Conservation (phyloP, 92 coral and sea anemone genomes). For the Phenganax marumi region DNA sequence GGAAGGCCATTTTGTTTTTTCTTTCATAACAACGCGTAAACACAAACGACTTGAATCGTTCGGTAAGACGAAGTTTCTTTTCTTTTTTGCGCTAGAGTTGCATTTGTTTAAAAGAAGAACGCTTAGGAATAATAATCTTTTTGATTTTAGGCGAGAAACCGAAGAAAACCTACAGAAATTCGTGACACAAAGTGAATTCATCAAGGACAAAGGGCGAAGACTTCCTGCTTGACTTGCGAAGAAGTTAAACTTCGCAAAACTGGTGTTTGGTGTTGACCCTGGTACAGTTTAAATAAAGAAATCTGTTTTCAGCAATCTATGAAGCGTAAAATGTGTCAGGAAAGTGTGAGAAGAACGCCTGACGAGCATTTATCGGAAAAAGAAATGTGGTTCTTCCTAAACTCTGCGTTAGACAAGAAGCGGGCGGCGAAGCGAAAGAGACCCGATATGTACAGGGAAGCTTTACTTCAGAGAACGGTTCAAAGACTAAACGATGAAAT, state of each 20-base stretch:
- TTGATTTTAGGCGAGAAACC: conserved; percentile 11
- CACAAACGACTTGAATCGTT: not conserved
- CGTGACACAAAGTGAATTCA: not conserved
- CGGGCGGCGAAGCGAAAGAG: conserved; percentile 72
- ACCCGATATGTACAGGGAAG: conserved; percentile 90
- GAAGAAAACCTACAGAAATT: not conserved
- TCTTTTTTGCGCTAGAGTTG: not conserved
- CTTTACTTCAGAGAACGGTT: conserved; percentile 78
- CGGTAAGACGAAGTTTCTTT: not conserved
- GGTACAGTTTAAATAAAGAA: not conserved
- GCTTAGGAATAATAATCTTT: not conserved
- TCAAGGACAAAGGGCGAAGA: not conserved
- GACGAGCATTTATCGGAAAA: conserved; percentile 65
- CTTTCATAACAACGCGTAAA: not conserved
- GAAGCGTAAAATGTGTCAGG: conserved; percentile 58
- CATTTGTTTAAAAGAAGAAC: not conserved
- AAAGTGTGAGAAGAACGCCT: conserved; percentile 17
- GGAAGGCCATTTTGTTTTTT: conserved; percentile 4
- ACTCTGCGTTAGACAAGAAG: conserved; percentile 82
- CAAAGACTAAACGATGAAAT: conserved; percentile 92
- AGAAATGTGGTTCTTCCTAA: conserved; percentile 90
- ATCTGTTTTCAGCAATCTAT: conserved; percentile 33
- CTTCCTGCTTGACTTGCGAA: conserved; percentile 8
- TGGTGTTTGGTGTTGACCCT: not conserved
- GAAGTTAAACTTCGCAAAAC: not conserved